These are phyloP conservation scores for Nothura maculosa DNA, from an alignment of 2,797 vertebrate genomes.

Conservation along the genomic window DNA sequence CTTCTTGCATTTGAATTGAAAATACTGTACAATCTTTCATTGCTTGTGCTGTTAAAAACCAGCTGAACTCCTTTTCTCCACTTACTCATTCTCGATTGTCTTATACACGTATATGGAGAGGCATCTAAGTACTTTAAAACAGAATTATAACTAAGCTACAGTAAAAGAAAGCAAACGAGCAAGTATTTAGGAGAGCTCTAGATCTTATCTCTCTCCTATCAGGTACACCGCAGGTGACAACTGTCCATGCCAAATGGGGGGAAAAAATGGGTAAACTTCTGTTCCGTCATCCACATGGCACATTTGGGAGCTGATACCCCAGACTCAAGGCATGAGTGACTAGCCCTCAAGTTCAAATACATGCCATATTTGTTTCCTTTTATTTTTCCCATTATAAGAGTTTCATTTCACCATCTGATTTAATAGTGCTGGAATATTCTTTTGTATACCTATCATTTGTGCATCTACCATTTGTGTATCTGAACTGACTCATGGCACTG, in stretches of 20 bases:
- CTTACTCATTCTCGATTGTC: neutral
- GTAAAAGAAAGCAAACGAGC: neutral
- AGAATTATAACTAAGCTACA: constrained; percentile 14
- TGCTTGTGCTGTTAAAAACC: neutral
- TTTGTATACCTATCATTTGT: neutral
- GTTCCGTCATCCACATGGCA: neutral
- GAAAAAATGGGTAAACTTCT: neutral
- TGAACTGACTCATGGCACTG: neutral
- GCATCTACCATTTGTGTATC: neutral
- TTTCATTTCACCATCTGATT: neutral
- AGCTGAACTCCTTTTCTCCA: neutral
- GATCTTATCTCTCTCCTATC: neutral
- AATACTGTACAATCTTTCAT: neutral
- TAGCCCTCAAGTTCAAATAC: neutral
- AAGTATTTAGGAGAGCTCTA: constrained; percentile 3
- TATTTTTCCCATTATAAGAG: neutral
- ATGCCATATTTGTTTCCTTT: neutral
- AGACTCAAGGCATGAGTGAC: neutral
- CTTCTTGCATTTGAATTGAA: constrained; percentile 3
- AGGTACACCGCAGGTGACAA: neutral
- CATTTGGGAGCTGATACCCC: neutral
- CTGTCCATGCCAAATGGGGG: neutral
- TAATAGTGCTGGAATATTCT: constrained; percentile 3
- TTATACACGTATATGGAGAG: constrained; percentile 7
- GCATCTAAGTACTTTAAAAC: constrained; percentile 16